phyloP scores from a whole-genome alignment of 2,113 vertebrate genomes.

The Perccottus glenii region DNA sequence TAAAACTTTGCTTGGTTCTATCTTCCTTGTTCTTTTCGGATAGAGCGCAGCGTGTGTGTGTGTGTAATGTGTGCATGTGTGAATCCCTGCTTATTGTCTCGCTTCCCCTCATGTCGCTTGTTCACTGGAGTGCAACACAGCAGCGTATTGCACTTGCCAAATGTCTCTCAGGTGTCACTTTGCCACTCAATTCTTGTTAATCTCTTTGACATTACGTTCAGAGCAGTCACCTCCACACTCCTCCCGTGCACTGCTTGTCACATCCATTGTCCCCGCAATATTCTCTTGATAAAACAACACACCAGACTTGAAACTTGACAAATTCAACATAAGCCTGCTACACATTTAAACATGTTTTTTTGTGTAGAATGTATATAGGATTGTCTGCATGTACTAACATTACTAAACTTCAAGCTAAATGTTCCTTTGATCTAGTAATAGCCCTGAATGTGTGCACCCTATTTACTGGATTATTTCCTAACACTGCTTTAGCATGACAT shows the following conservation, averaged over 20 bases:
- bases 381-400: slow-evolving; percentile 12
- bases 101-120: slow-evolving; percentile 31
- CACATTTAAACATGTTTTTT: neutral
- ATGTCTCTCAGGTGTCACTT: slow-evolving; percentile 63
- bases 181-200: slow-evolving; percentile 50
- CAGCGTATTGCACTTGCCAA: slow-evolving; percentile 41
- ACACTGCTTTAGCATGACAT: slow-evolving; percentile 33
- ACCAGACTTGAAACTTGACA: neutral
- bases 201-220: slow-evolving; percentile 49
- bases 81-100: slow-evolving; percentile 26
- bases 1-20: slow-evolving; percentile 15
- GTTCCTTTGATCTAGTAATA: slow-evolving; percentile 40
- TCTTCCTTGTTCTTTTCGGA: slow-evolving; percentile 4
- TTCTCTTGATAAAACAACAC: slow-evolving; percentile 14
- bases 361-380: neutral
- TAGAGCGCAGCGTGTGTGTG: slow-evolving; percentile 1
- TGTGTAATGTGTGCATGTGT: neutral
- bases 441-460: slow-evolving; percentile 6
- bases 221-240: slow-evolving; percentile 52
- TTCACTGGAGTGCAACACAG: slow-evolving; percentile 32
- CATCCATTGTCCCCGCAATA: slow-evolving; percentile 38
- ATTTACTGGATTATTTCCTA: slow-evolving; percentile 56
- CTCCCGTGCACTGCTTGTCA: slow-evolving; percentile 18
- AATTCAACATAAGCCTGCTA: neutral
- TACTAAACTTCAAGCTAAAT: slow-evolving; percentile 33